These are phyloP conservation scores for Drosophila parvula DNA, from an alignment of 1,140 invertebrate species.

Conservation along the genomic window DNA sequence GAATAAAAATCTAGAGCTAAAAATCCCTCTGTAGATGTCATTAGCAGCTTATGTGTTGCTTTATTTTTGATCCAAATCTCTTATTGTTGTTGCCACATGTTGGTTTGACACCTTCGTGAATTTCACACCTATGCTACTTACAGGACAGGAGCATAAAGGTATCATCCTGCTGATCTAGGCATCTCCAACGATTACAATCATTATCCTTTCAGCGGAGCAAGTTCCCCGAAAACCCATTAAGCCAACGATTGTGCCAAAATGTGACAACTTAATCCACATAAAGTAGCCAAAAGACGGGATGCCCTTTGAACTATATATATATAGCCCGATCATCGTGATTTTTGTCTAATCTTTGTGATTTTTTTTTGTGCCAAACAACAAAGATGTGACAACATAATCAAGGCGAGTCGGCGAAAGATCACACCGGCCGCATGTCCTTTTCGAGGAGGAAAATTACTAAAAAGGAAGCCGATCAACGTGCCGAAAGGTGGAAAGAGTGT, in stretches of 20 bases:
- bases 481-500: constrained; percentile 61
- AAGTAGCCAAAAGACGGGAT: constrained; percentile 22
- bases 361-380: constrained; percentile 48
- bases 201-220: constrained; percentile 1
- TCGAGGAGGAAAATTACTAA: constrained; percentile 23
- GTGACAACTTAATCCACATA: constrained; percentile 53
- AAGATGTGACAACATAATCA: constrained; percentile 71
- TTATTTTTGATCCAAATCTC: neutral
- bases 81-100: constrained; percentile 3
- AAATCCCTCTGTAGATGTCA: neutral
- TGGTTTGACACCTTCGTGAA: constrained; percentile 6
- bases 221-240: constrained; percentile 46
- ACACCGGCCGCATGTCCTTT: constrained; percentile 61
- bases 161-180: constrained; percentile 16
- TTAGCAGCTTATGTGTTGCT: constrained; percentile 17
- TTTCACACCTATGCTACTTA: no score
- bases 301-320: constrained; percentile 22
- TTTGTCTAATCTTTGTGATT: constrained; percentile 64
- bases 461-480: constrained; percentile 59
- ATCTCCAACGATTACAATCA: constrained; percentile 25
- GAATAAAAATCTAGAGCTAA: no score
- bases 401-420: constrained; percentile 58
- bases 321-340: constrained; percentile 48
- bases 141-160: constrained; percentile 1
- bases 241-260: constrained; percentile 38